Conservation (phyloP, 2,797 vertebrate species). For the Scarus forsteni region DNA sequence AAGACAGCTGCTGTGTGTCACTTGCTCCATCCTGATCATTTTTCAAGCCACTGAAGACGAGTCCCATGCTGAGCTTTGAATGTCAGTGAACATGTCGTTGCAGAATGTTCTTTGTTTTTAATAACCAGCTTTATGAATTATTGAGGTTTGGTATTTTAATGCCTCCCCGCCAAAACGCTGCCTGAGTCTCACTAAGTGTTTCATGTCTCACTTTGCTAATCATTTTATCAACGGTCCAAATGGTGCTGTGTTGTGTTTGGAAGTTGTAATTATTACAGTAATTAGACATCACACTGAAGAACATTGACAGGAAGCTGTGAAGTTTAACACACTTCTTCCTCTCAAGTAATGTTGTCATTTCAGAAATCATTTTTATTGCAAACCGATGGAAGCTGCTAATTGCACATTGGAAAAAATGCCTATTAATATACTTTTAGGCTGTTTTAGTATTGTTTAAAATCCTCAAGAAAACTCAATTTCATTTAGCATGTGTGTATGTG, state of each 20-base stretch:
- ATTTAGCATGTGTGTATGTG: neutral
- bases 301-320: constrained; percentile 10
- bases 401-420: neutral
- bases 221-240: constrained; percentile 48
- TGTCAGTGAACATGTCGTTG: constrained; percentile 33
- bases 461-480: neutral
- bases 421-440: neutral
- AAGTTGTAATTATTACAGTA: constrained; percentile 25
- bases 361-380: constrained; percentile 1
- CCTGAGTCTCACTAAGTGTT: constrained; percentile 32
- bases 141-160: constrained; percentile 42
- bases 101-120: constrained; percentile 23
- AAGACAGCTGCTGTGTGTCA: constrained; percentile 45
- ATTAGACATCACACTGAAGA: constrained; percentile 16
- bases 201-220: constrained; percentile 43
- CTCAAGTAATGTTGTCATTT: constrained; percentile 2
- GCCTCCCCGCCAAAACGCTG: constrained; percentile 31
- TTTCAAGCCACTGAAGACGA: constrained; percentile 26
- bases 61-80: constrained; percentile 32
- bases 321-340: constrained; percentile 11
- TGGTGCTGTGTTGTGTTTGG: constrained; percentile 42
- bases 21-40: constrained; percentile 39
- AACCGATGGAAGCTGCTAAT: neutral
- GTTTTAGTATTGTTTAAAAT: neutral
- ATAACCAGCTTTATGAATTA: constrained; percentile 49